Evolutionary conservation across 2,797 vertebrate genomes (phyloP), one percentile per base, ranked within the genome.

Genomic region (Chelidonichthys spinosus): DNA sequence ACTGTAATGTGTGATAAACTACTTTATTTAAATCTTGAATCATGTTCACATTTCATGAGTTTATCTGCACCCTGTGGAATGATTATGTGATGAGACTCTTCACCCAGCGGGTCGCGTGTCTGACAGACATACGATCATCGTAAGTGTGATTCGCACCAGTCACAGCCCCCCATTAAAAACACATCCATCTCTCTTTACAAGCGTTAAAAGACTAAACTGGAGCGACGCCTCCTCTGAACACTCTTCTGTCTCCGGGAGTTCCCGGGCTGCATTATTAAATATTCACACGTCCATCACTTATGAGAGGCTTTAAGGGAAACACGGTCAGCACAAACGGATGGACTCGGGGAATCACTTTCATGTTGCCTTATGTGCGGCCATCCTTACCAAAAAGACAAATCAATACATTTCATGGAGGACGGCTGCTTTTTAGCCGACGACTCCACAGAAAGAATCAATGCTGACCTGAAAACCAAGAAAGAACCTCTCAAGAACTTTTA

Each of bases 261-360:
- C 58, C 65, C 37, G 2, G 11, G 46, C 72, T 44, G 32, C 4
- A 39, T 69, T 50, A 79, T 81, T 76, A 83, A 76, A 85, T 62
- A 88, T 82, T 82, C 67, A 74, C 47, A 60, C 59, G 33, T 74
- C 77, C 46, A 66, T 33, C 25, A 54, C 78, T 71, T 44, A 74
- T 62, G 61, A 82, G 58, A 47, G 5, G 17, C 69, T 33, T 80
- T 46, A 76, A 64, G 78, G 78, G 64, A 39, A 76, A 63, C 56
- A 32, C 0, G 11, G 65, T 86, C 76, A 76, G 82, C 78, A 74
- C 7, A 52, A 77, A 83, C 74, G 7, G 13, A 43, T 15, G 8
- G 0, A 37, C 37, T 0, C 10, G 53, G 69, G 50, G 59, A 44
- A 71, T 69, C 55, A 2, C 49, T 32, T 67, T 77, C 7, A 75